A percentile compares a stretch with the other conserved stretches of the same genome.
Evolutionary conservation across 2,113 vertebrate species (phyloP).

Genomic region (Xiphias gladius): DNA sequence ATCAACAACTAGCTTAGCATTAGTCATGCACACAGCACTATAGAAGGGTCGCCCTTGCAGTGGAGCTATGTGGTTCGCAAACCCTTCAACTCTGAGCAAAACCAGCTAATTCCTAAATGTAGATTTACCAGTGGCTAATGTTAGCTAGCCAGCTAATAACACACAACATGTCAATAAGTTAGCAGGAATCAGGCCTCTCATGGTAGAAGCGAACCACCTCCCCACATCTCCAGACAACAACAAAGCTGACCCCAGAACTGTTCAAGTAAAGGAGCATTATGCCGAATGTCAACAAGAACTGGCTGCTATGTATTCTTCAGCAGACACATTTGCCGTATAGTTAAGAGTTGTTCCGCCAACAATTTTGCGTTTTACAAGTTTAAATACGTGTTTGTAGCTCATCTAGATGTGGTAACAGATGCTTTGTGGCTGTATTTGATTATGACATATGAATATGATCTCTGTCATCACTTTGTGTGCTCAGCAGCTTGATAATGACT

Average conservation of each 20-base stretch:
- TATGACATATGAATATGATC: too few relatives aligned
- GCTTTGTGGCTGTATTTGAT: neutral
- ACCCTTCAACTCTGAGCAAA: too few relatives aligned
- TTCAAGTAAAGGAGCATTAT: neutral
- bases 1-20: neutral
- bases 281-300: neutral
- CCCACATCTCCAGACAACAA: too few relatives aligned
- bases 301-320: neutral
- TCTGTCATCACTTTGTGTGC: neutral
- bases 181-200: too few relatives aligned
- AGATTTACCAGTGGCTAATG: too few relatives aligned
- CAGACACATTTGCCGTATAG: neutral
- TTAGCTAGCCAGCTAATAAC: neutral
- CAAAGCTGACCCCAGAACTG: too few relatives aligned
- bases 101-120: too few relatives aligned
- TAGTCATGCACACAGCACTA: neutral
- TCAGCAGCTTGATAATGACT: slow-evolving; percentile 5
- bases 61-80: too few relatives aligned
- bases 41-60: neutral
- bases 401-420: neutral
- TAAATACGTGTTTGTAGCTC: neutral
- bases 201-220: neutral
- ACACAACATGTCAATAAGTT: too few relatives aligned
- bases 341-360: neutral
- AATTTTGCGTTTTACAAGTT: neutral